Conservation (phyloP, 1,140 invertebrate species). For the Cotesia chilonis region DNA sequence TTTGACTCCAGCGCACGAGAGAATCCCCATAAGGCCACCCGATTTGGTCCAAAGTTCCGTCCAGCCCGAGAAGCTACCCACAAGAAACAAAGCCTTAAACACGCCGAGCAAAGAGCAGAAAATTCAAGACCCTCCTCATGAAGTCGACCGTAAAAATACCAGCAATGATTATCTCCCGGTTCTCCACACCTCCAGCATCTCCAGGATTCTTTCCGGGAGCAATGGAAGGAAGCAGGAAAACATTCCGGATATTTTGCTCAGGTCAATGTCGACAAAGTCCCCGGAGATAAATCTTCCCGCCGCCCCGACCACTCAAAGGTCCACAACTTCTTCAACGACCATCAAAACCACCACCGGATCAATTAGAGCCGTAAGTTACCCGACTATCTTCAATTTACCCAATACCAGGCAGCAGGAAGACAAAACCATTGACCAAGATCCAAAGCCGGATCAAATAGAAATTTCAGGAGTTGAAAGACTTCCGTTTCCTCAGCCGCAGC, state of each 20-base stretch:
- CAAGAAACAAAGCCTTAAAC: constrained; percentile 75
- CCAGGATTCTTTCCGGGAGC: constrained; percentile 80
- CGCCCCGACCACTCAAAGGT: constrained; percentile 48
- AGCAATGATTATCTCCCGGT: constrained; percentile 71
- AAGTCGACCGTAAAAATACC: constrained; percentile 50
- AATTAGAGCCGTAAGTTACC: constrained; percentile 49
- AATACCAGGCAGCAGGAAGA: constrained; percentile 53
- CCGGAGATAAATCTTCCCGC: constrained; percentile 47
- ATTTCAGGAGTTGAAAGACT: constrained; percentile 57
- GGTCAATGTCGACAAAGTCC: constrained; percentile 74
- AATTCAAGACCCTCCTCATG: constrained; percentile 43
- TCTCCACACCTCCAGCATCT: constrained; percentile 76
- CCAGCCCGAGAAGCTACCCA: constrained; percentile 59
- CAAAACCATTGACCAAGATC: constrained; percentile 37
- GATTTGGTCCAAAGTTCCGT: constrained; percentile 66
- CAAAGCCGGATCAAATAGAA: constrained; percentile 56
- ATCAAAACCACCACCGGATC: constrained; percentile 38
- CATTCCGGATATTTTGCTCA: constrained; percentile 76
- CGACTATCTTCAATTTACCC: constrained; percentile 59
- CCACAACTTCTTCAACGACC: constrained; percentile 41
- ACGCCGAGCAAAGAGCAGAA: constrained; percentile 63
- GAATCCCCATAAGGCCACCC: constrained; percentile 79
- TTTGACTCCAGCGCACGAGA: constrained; percentile 77
- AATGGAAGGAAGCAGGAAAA: constrained; percentile 79
- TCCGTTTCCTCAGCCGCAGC: constrained; percentile 58